These are phyloP conservation scores for Trichopoda pennipes DNA, from an alignment of 2,888 invertebrate species.

Conservation along the genomic window DNA sequence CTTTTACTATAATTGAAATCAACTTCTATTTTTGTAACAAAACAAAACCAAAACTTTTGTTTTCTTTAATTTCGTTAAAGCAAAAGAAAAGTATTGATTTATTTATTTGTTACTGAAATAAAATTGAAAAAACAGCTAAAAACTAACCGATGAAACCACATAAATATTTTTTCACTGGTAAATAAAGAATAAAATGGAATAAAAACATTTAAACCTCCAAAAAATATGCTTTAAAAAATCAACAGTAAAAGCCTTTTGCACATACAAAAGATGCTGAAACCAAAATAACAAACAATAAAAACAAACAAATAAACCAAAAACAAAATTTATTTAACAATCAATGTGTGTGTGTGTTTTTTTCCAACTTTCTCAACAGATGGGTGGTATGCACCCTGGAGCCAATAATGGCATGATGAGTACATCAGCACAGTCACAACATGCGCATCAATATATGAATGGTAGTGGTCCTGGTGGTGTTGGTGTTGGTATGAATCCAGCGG, in stretches of 20 bases:
- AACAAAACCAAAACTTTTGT: too few relatives aligned
- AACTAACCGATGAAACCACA: slow-evolving; percentile 49
- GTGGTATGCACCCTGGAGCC: slow-evolving; percentile 77
- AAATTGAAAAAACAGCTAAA: slow-evolving; percentile 13
- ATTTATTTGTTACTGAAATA: slow-evolving; percentile 29
- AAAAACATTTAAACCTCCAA: slow-evolving; percentile 31
- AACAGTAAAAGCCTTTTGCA: slow-evolving; percentile 44
- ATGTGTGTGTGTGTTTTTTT: not conserved
- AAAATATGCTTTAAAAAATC: slow-evolving; percentile 43
- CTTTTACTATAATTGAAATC: too few relatives aligned
- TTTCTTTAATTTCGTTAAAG: too few relatives aligned
- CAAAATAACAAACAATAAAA: not conserved
- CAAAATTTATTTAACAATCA: too few relatives aligned
- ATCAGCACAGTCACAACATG: slow-evolving; percentile 72
- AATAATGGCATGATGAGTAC: slow-evolving; percentile 76
- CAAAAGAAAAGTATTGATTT: slow-evolving; percentile 30
- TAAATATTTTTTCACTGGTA: slow-evolving; percentile 34
- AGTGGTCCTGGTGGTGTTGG: slow-evolving; percentile 59
- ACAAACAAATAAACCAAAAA: not conserved
- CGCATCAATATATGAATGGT: slow-evolving; percentile 78
- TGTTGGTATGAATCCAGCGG: slow-evolving; percentile 69
- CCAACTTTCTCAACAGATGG: slow-evolving; percentile 74
- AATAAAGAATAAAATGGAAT: slow-evolving; percentile 25
- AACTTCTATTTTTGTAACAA: too few relatives aligned
- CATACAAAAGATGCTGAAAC: slow-evolving; percentile 20